Evolutionary conservation across 2,888 invertebrate genomes (phyloP).

Genomic region (Muschampia staudingeri): DNA sequence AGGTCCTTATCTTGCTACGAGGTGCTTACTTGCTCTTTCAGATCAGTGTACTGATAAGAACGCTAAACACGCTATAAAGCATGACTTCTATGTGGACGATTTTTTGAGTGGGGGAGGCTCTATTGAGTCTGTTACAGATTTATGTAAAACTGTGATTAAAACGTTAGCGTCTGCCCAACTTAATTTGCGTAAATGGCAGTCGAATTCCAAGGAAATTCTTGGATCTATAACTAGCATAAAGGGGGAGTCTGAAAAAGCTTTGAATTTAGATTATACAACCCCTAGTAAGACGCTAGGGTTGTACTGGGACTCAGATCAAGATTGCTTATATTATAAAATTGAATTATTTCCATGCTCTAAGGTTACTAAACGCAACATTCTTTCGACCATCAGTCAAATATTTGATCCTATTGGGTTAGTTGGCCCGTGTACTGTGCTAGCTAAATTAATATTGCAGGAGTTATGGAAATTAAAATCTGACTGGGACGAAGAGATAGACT

Average conservation of each 20-base stretch:
- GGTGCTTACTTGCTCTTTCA: background rate
- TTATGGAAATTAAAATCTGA: background rate
- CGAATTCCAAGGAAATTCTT: background rate
- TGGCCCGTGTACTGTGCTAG: background rate
- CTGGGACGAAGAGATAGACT: background rate
- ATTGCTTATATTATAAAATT: no score
- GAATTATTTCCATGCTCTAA: no score
- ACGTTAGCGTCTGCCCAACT: no score
- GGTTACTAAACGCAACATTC: background rate
- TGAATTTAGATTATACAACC: no score
- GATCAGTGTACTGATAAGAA: background rate
- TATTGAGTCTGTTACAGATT: background rate
- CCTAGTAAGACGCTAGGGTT: no score
- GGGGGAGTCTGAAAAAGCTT: no score
- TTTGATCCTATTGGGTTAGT: background rate
- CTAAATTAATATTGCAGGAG: background rate
- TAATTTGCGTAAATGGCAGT: background rate
- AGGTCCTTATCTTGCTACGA: background rate
- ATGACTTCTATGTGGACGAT: background rate
- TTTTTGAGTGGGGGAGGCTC: background rate
- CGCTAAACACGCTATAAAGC: background rate
- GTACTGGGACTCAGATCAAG: no score
- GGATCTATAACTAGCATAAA: no score
- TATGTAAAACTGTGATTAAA: no score
- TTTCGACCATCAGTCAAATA: background rate